Evolutionary conservation across 2,888 invertebrate species (phyloP), one percentile per base, ranked within the genome.

Genomic region (Tyria jacobaeae): DNA sequence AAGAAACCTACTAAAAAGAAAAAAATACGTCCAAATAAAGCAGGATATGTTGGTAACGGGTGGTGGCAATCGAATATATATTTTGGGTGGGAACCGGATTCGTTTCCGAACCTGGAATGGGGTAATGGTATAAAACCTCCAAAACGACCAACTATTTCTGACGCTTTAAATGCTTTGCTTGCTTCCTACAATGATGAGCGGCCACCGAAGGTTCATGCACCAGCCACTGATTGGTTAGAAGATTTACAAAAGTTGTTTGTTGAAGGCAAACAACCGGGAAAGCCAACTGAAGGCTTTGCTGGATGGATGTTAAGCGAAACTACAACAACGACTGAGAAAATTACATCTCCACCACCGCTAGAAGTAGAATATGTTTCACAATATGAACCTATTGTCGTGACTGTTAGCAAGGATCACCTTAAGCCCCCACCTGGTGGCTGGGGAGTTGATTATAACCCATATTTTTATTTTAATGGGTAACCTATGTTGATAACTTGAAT

Each of bases 361-460:
- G 21, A 51, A 1, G 2, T 14, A 12, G 17, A 21, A 14, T 0
- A 14, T 14, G 17, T 17, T 24, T 41, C 41, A 6, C 44, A 44
- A 3, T 41, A 44, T 31, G 27, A 12, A 3, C 14, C 3, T 14
- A 1, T 44, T 6, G 41, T 14, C 6, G 54, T 55, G 10, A 53
- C 53, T 25, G 53, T 17, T 1, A 2, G 7, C 17, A 55, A 55
- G 3, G 54, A 55, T 21, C 44, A 44, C 9, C 31, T 44, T n/a
- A 41, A 31, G 3, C 41, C 54, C 44, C 54, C 54, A 44, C 44
- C 15, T 34, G 54, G 54, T 17, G 54, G 54, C 4, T 55, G 54
- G 54, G 54, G 54, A 44, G 31, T 55, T 14, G 54, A 55, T 55
- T 55, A 55, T 31, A 34, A 55, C 34, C 54, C 54, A 31, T 44